These are phyloP conservation scores for Nephrotoma guestfalica DNA, from an alignment of 2,888 invertebrate genomes.

Conservation along the genomic window DNA sequence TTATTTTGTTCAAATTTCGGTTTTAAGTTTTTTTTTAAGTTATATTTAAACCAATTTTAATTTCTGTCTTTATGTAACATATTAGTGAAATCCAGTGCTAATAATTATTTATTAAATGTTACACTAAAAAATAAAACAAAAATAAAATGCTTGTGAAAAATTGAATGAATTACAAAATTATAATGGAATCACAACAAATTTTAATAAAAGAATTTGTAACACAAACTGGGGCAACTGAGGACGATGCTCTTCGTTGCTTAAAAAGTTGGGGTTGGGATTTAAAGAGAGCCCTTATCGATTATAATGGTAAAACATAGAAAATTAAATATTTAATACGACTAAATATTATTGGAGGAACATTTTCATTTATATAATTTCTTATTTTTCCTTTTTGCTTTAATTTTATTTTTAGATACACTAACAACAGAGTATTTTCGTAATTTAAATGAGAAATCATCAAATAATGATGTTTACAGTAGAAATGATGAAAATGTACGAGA, in stretches of 20 bases:
- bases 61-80: not conserved
- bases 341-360: not conserved
- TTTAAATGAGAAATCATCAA: not conserved
- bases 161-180: not conserved
- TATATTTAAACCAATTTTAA: not conserved
- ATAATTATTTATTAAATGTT: not conserved
- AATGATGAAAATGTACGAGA: conserved; percentile 14
- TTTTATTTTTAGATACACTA: conserved; percentile 12
- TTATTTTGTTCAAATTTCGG: not conserved
- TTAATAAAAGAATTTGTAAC: conserved; percentile 15
- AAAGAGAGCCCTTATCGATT: conserved; percentile 16
- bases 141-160: not conserved
- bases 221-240: conserved; percentile 14
- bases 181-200: conserved; percentile 14
- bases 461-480: not conserved
- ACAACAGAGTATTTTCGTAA: conserved; percentile 13
- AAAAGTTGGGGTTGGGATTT: conserved; percentile 16
- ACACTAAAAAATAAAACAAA: not conserved
- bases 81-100: not conserved
- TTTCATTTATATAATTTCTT: not conserved
- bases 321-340: not conserved
- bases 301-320: conserved; percentile 15
- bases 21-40: not conserved
- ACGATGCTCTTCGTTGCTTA: conserved; percentile 16
- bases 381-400: not conserved